Conservation (phyloP, 1,140 invertebrate species). For the Bathynomus jamesi region DNA sequence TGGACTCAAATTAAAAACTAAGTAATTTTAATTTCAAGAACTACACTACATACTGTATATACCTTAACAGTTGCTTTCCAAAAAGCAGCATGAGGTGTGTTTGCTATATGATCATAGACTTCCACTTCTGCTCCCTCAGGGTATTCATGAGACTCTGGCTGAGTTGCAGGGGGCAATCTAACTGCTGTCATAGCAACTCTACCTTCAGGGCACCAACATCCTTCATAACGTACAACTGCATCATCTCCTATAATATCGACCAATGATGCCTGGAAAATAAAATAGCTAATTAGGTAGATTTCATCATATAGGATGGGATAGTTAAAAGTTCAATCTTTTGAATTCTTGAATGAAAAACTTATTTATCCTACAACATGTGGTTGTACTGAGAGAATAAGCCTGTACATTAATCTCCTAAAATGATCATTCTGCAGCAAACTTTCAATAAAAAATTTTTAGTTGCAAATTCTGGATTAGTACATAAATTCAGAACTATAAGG, state of each 20-base stretch:
- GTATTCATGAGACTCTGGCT: slow-evolving; percentile 17
- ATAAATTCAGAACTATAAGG: too few species aligned
- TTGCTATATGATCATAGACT: slow-evolving; percentile 21
- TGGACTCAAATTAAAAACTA: too few species aligned
- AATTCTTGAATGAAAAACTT: too few species aligned
- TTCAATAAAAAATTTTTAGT: too few species aligned
- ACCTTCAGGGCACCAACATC: slow-evolving; percentile 21
- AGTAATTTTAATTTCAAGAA: too few species aligned
- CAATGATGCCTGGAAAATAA: slow-evolving; percentile 17
- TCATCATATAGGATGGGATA: background rate
- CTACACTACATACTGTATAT: too few species aligned
- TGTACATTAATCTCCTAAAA: too few species aligned
- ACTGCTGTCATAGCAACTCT: slow-evolving; percentile 25
- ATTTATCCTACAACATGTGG: background rate
- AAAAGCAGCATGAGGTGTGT: slow-evolving; percentile 18
- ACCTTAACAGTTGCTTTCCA: slow-evolving; percentile 30
- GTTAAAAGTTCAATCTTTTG: too few species aligned
- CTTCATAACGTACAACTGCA: slow-evolving; percentile 23
- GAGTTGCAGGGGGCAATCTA: slow-evolving; percentile 13
- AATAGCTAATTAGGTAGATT: background rate
- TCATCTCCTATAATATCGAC: slow-evolving; percentile 29
- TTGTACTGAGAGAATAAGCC: background rate
- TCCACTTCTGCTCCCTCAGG: slow-evolving; percentile 30
- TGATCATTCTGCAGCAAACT: too few species aligned
- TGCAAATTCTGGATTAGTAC: too few species aligned